Base-by-base conservation (phyloP, 1,140 invertebrate species). In the Drosophila nannoptera region DNA sequence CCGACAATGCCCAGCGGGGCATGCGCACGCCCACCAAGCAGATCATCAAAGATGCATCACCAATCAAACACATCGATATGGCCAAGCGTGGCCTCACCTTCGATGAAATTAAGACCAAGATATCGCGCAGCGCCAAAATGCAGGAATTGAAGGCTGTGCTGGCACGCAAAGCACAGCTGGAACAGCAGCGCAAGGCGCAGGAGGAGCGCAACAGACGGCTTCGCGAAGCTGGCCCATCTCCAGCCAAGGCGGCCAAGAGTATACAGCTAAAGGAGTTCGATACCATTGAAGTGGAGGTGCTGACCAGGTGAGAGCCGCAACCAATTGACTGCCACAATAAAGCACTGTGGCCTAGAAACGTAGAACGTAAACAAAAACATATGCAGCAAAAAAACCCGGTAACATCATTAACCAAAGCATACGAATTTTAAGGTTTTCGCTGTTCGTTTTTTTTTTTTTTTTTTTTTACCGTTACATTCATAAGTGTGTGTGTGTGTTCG, bases 211-310 rank as follows among this genome's bases (percentile, higher is more conserved):
- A 89, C 62, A 69, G 87, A 11, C 68, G 70, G 0, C 75, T 88
- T 0, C 75, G 75, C 22, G 87, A 89, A 29, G 71, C 87, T 92
- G 48, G 91, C 89, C 73, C 90, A 91, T 69, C 77, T 90, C 54
- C 88, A 90, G 49, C 87, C 77, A 65, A 90, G 76, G 54, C 77
- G 75, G 54, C 77, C 12, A 55, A 64, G 31, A 46, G 83, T 71
- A 80, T 91, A 11, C 91, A 92, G 60, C 90, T 95, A 0, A 92
- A 93, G 78, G 92, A 93, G 77, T 95, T 95, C 76, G 92, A 93
- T 59, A 92, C 92, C 16, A 93, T 95, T 84, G 91, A 95, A 87
- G 88, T 95, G 74, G 93, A 95, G 90, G 91, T 95, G 74, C 92
- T 93, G 50, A 87, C 91, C 56, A 95, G 94, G 94, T 94, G 88